These are phyloP conservation scores for Morone saxatilis DNA, from an alignment of 2,113 vertebrate species.

Conservation along the genomic window DNA sequence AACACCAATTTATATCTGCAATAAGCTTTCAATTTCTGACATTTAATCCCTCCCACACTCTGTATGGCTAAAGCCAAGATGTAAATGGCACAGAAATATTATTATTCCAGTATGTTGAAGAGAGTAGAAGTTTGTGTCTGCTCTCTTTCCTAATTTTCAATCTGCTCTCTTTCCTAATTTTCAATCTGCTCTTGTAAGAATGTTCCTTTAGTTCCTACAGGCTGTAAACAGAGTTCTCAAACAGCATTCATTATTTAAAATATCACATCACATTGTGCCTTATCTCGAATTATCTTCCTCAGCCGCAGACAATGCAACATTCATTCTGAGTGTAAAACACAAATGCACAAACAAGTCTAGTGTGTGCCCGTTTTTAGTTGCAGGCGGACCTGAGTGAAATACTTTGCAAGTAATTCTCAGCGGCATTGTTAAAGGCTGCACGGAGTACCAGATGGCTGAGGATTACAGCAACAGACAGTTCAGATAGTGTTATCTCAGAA, in stretches of 20 bases:
- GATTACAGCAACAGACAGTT: conserved; percentile 39
- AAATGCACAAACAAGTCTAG: not conserved
- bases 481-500: conserved; percentile 8
- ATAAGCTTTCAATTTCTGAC: not conserved
- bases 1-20: too few relatives aligned
- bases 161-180: too few relatives aligned
- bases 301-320: not conserved
- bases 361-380: not conserved
- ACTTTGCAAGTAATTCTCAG: conserved; percentile 1
- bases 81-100: not conserved
- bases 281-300: too few relatives aligned
- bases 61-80: not conserved
- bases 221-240: too few relatives aligned
- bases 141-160: too few relatives aligned
- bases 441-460: conserved; percentile 41
- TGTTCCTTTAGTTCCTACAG: too few relatives aligned
- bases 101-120: not conserved
- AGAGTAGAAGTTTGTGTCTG: too few relatives aligned
- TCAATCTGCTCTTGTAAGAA: not conserved
- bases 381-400: conserved; percentile 19
- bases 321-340: too few relatives aligned
- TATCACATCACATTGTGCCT: too few relatives aligned
- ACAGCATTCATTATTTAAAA: too few relatives aligned
- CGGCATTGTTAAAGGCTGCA: conserved; percentile 2
- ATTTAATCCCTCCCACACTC: not conserved